Evolutionary conservation across 2,888 invertebrate genomes (phyloP), one percentile per base, ranked within the genome.

Genomic region (Beris morrisii): DNA sequence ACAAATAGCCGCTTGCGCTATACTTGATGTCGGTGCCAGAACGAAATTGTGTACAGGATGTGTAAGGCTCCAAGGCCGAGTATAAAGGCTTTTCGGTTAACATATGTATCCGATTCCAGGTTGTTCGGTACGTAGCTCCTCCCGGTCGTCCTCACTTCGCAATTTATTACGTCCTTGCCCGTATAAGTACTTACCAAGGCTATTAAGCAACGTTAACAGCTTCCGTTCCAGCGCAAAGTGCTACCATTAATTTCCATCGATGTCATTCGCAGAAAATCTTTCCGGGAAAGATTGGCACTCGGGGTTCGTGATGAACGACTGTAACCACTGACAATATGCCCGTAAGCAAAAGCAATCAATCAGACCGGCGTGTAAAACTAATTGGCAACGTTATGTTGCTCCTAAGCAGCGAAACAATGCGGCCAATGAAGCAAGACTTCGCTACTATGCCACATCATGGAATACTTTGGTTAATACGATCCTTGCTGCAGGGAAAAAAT

Each of bases 201-300:
- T 50, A 61, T 61, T 52, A 50, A 50, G 61, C 50, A 38, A 61
- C 43, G 50, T 61, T 61, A 61, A 61, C 61, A 38, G 50, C 52
- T 61, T 61, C 61, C 61, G 61, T 13, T 45, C 22, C 11, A 28
- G 28, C 50, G 50, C 32, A 61, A 52, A 61, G 61, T 61, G 61
- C 61, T 38, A 52, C 61, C 52, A 61, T 61, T 61, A 61, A 61
- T 61, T 61, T 61, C 61, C 61, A 61, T 61, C 43, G 61, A 61
- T 61, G 61, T 61, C 61, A 50, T 43, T 52, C 50, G 61, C 61
- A 61, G 61, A 61, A 61, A 52, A 50, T 61, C 61, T 50, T 61
- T 48, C n/a, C 13, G 59, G 38, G 22, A 52, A 30, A 61, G 50
- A 61, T 61, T 61, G 61, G 38, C 61, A 61, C 61, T 61, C 38